Evolutionary conservation across 2,113 vertebrate genomes (phyloP), one percentile per base, ranked within the genome.

Genomic region (Tympanuchus pallidicinctus): DNA sequence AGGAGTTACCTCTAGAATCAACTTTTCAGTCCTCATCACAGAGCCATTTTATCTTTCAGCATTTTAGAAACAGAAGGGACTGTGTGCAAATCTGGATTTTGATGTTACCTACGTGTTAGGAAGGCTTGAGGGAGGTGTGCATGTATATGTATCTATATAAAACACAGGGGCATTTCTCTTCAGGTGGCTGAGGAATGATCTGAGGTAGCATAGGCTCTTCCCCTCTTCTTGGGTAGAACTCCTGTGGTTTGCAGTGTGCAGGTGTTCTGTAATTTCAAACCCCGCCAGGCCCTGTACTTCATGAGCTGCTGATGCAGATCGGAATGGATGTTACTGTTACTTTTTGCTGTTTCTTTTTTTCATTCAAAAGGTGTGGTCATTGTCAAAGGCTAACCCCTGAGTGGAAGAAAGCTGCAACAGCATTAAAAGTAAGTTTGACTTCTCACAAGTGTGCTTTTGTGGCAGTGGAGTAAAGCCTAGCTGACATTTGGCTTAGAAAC

Each of bases 381-480:
- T 99, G 99, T 96, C 98, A 98, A 56, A 98, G 87, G 75, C 95
- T 99, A 47, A 98, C 97, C 32, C 97, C 99, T 16, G 99, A 99
- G 12, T 99, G 99, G 99, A 99, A 99, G 96, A 99, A 99, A 94
- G 99, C 98, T 34, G 99, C 99, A 38, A 98, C 98, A 13, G 99
- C 99, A 30, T 98, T 99, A 84, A 99, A 99, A 98, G 99, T 99
- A 97, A 98, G 96, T 96, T 81, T 72, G 67, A 12, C 21, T 8
- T 67, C 82, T 83, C 25, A 7, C 42, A 24, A 13, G 13, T 34
- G 22, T 36, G 21, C 18, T 45, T 24, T 24, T 75, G 36, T 77
- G 21, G 21, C 27, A 75, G 15, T 52, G 27, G 27, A 34, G 52
- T 61, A 77, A 81, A 52, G 15, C 69, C 66, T 82, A 43, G 24